These are phyloP conservation scores for Drosophila barbarae DNA, from an alignment of 2,888 invertebrate species.

Conservation along the genomic window DNA sequence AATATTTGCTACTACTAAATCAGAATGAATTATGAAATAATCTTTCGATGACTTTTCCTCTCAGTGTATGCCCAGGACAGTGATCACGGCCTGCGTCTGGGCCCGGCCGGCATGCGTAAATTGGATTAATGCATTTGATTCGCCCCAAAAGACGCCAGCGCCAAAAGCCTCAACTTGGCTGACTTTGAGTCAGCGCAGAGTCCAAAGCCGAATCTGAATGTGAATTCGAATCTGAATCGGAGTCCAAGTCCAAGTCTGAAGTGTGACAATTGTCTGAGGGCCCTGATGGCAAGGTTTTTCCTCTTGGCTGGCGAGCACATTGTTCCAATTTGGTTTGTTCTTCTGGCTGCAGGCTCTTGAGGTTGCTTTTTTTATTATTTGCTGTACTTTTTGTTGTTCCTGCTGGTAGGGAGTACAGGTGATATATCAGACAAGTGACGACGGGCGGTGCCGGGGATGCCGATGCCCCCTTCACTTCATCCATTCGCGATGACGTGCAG, in stretches of 20 bases:
- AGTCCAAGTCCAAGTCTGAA: slow-evolving; percentile 28
- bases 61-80: slow-evolving; percentile 26
- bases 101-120: slow-evolving; percentile 70
- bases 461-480: slow-evolving; percentile 4
- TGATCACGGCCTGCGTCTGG: slow-evolving; percentile 24
- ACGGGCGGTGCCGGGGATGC: slow-evolving; percentile 59
- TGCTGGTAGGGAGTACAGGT: slow-evolving; percentile 57
- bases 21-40: too few species aligned
- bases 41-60: background rate
- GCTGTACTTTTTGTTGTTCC: slow-evolving; percentile 3
- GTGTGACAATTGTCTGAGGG: slow-evolving; percentile 67
- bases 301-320: slow-evolving; percentile 45
- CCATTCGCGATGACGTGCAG: slow-evolving; percentile 61
- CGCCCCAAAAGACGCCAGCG: slow-evolving; percentile 63
- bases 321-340: slow-evolving; percentile 72
- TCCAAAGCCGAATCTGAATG: slow-evolving; percentile 23
- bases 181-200: slow-evolving; percentile 14
- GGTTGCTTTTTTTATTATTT: background rate
- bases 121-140: slow-evolving; percentile 76
- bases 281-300: slow-evolving; percentile 44
- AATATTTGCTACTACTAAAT: background rate
- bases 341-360: slow-evolving; percentile 48
- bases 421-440: slow-evolving; percentile 75
- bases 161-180: slow-evolving; percentile 28
- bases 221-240: slow-evolving; percentile 1